These are phyloP conservation scores for Suricata suricatta DNA, from an alignment of 2,113 vertebrate genomes.

Conservation along the genomic window DNA sequence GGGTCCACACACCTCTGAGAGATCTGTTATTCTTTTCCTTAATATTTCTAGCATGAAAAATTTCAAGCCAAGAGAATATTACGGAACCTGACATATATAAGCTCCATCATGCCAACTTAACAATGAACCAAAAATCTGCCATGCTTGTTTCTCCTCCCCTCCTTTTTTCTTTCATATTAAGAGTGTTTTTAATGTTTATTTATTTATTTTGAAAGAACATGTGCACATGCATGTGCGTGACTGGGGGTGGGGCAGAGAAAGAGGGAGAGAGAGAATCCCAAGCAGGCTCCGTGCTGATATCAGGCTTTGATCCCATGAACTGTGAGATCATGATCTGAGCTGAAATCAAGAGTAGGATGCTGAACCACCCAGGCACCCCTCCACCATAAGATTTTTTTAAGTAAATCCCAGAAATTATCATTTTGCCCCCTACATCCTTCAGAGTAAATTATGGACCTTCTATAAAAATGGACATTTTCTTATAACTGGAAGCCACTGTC, in stretches of 20 bases:
- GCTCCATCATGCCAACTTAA: neutral
- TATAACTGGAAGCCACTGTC: neutral
- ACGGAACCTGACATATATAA: neutral
- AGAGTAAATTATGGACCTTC: neutral
- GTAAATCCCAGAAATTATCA: conserved; percentile 21
- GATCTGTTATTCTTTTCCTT: conserved; percentile 3
- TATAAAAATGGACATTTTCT: conserved; percentile 20
- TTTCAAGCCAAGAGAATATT: neutral
- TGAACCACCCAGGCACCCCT: neutral
- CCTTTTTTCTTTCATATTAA: neutral
- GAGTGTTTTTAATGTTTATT: neutral
- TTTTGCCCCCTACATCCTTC: neutral
- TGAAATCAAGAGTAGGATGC: neutral
- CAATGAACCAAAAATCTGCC: neutral
- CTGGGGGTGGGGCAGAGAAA: neutral
- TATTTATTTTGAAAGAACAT: neutral
- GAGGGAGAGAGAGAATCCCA: neutral
- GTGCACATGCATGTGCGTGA: neutral
- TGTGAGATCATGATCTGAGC: neutral
- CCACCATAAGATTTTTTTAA: neutral
- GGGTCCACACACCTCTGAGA: neutral
- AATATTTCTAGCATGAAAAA: neutral
- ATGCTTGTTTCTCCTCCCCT: neutral
- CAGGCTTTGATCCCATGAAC: neutral
- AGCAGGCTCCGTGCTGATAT: neutral